These are phyloP conservation scores for Branchellion lobata DNA, from an alignment of 2,888 invertebrate species.

Conservation along the genomic window DNA sequence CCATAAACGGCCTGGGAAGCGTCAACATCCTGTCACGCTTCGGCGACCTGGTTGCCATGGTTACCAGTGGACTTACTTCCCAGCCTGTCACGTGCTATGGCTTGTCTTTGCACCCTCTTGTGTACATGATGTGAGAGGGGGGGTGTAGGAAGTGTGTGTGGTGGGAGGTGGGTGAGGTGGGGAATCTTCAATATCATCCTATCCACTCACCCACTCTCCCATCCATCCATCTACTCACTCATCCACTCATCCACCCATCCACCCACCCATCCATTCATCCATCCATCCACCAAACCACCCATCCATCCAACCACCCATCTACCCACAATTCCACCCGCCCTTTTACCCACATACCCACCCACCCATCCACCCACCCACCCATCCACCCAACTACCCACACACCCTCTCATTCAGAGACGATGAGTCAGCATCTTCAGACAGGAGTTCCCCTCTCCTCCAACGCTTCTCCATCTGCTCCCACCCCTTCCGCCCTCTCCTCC, in stretches of 20 bases:
- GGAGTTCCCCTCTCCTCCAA: neutral
- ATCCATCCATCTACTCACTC: too few species aligned
- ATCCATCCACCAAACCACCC: too few species aligned
- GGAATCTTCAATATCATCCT: neutral
- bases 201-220: too few species aligned
- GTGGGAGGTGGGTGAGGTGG: neutral
- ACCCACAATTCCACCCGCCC: too few species aligned
- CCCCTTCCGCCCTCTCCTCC: constrained; percentile 58
- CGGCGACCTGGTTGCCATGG: constrained; percentile 58
- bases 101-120: constrained; percentile 59
- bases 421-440: neutral
- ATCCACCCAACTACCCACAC: too few species aligned
- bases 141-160: neutral
- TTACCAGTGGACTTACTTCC: constrained; percentile 57
- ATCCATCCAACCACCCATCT: too few species aligned
- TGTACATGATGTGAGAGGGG: constrained; percentile 54
- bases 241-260: too few species aligned
- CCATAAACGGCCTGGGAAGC: constrained; percentile 57
- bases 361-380: too few species aligned
- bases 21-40: constrained; percentile 58
- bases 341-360: too few species aligned
- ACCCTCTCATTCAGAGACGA: neutral
- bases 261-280: too few species aligned
- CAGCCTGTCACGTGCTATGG: constrained; percentile 56
- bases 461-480: constrained; percentile 58